Evolutionary conservation across 2,113 vertebrate species (phyloP).

Genomic region (Phylloscopus whistleri): DNA sequence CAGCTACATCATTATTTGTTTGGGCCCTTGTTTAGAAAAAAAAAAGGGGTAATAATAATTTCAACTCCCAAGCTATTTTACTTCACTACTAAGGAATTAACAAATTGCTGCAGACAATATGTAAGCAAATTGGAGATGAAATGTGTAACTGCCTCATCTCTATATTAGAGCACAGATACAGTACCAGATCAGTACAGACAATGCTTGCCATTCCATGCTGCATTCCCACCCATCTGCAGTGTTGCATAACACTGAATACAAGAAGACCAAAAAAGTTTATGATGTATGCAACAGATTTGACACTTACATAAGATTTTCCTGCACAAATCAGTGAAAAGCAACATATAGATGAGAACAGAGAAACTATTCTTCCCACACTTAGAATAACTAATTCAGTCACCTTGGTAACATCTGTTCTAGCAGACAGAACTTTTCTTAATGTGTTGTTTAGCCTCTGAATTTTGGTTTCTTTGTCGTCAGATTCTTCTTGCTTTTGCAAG

Average conservation of each 20-base stretch:
- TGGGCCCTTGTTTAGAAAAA: background rate
- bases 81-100: background rate
- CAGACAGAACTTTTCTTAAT: constrained; percentile 73
- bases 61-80: background rate
- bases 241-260: constrained; percentile 1
- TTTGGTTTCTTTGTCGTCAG: constrained; percentile 60
- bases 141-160: background rate
- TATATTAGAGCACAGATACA: background rate
- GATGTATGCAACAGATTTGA: background rate
- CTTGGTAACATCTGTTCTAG: constrained; percentile 65
- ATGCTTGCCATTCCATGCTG: background rate
- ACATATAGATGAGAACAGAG: background rate
- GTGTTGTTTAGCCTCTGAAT: constrained; percentile 76
- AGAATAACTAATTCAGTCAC: constrained; percentile 50
- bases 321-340: background rate
- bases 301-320: background rate
- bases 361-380: background rate
- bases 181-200: background rate
- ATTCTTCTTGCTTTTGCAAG: constrained; percentile 61
- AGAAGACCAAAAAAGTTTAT: background rate
- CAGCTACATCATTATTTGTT: background rate
- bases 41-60: background rate
- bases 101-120: background rate
- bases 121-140: background rate
- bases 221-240: background rate